Evolutionary conservation across 2,797 vertebrate genomes (phyloP), one percentile per base, ranked within the genome.

Genomic region (Stomatorhinus walkeri): DNA sequence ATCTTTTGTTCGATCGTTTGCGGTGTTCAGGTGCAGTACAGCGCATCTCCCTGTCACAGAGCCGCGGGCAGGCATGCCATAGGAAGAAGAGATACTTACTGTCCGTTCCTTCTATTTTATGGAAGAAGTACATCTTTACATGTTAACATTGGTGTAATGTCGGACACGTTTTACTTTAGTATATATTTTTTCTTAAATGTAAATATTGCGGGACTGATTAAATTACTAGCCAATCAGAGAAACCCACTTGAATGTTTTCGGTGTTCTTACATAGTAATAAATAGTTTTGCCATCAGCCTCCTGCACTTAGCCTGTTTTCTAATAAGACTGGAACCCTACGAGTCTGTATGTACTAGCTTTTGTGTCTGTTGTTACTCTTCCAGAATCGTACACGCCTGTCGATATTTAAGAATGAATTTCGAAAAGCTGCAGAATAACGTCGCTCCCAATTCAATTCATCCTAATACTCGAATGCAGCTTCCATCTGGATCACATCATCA

Each of bases 1-100:
- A 81, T 46, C 76, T 81, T 43, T 81, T 81, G 76, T 81, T 81
- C 76, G 76, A 81, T 81, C 76, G 76, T 88, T 36, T 87, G 87
- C 32, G 68, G 64, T 76, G 68, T 76, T n/a, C 48, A 79, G 46
- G 68, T 76, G 68, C 64, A n/a, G 2, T 76, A n/a, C 49, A 79
- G 64, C 76, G 49, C 12, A 36, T 32, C 49, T 52, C 32, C 19
- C 8, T 40, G 19, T 36, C 9, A 40, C 68, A 40, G 64, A 40
- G 32, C 32, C 68, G 14, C 68, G 32, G 10, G 68, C 32, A 76
- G 68, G 68, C 32, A 76, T 81, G 76, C 40, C 76, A n/a, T 10
- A 46, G 16, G 76, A 81, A 40, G 3, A 7, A 40, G 6, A 54
- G 0, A 19, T 19, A 19, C 28, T 56, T 56, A 83, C 43, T 12